Percentiles rank a stretch among this genome's conserved stretches.
Evolutionary conservation across 2,888 invertebrate species (phyloP).

Genomic region (Horisme vitalbata): DNA sequence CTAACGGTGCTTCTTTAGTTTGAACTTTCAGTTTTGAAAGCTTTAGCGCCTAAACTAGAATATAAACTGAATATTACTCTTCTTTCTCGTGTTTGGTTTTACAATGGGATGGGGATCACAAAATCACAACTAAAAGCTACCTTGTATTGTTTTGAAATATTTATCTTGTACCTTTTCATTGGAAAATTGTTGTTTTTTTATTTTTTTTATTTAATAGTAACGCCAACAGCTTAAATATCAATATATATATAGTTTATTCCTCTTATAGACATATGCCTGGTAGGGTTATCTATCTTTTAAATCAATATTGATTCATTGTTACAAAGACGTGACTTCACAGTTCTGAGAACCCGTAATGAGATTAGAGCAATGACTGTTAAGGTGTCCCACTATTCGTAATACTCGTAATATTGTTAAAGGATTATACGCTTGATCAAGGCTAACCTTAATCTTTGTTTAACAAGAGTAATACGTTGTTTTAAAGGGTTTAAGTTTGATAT

Average conservation of each 20-base stretch:
- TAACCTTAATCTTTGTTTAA: slow-evolving; percentile 24
- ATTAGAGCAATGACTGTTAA: slow-evolving; percentile 42
- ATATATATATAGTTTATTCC: no score
- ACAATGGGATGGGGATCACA: no score
- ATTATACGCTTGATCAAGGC: slow-evolving; percentile 44
- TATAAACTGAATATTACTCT: no score
- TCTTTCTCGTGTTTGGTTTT: no score
- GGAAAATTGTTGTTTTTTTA: no score
- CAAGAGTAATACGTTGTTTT: neutral
- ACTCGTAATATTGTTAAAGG: slow-evolving; percentile 50
- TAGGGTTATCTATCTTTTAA: no score
- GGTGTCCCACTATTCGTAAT: slow-evolving; percentile 47
- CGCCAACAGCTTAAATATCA: no score
- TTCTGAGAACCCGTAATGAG: slow-evolving; percentile 43
- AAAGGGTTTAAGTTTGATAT: neutral
- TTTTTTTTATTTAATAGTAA: no score
- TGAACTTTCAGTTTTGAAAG: slow-evolving; percentile 24
- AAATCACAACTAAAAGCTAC: no score
- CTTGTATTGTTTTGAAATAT: no score
- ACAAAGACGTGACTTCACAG: slow-evolving; percentile 16
- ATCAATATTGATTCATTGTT: neutral
- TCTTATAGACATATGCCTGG: no score
- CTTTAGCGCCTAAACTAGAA: neutral
- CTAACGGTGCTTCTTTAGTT: slow-evolving; percentile 35
- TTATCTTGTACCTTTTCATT: no score